Percentiles rank a stretch among this genome's conserved stretches.
Evolutionary conservation across 2,113 vertebrate species (phyloP).

Genomic region (Charadrius vociferus): DNA sequence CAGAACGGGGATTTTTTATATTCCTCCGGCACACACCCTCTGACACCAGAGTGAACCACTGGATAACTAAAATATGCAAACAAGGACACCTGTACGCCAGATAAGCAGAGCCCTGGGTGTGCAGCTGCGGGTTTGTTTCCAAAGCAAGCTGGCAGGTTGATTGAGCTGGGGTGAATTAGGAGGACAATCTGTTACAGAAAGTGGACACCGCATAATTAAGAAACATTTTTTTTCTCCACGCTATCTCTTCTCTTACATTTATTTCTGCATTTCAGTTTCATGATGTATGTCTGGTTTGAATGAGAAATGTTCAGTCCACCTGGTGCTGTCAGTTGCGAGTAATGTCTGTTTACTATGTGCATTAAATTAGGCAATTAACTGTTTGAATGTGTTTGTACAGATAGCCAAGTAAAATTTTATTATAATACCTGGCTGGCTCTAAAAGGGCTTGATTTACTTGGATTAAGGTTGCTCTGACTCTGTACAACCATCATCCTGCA

Average conservation of each 20-base stretch:
- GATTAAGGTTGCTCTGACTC: background rate
- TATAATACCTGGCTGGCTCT: background rate
- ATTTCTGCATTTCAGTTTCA: background rate
- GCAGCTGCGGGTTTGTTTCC: slow-evolving; percentile 29
- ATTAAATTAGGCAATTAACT: slow-evolving; percentile 42
- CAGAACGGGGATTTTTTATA: background rate
- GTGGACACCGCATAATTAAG: slow-evolving; percentile 16
- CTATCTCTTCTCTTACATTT: background rate
- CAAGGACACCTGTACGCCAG: background rate
- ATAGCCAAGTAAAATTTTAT: background rate
- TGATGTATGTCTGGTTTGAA: background rate
- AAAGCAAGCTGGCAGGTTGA: slow-evolving; percentile 6
- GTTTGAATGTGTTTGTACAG: background rate
- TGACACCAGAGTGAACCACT: background rate
- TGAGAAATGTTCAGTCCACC: slow-evolving; percentile 30
- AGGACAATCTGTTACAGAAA: slow-evolving; percentile 18
- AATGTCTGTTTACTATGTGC: slow-evolving; percentile 7
- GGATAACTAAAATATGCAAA: background rate
- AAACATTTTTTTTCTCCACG: background rate
- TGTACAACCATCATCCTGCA: background rate
- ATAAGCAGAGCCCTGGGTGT: background rate
- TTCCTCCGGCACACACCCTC: background rate
- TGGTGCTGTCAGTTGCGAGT: slow-evolving; percentile 3
- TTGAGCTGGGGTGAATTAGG: slow-evolving; percentile 11
- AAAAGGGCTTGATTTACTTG: background rate